These are phyloP conservation scores for Hermetia illucens DNA, from an alignment of 1,140 invertebrate genomes.

Conservation along the genomic window DNA sequence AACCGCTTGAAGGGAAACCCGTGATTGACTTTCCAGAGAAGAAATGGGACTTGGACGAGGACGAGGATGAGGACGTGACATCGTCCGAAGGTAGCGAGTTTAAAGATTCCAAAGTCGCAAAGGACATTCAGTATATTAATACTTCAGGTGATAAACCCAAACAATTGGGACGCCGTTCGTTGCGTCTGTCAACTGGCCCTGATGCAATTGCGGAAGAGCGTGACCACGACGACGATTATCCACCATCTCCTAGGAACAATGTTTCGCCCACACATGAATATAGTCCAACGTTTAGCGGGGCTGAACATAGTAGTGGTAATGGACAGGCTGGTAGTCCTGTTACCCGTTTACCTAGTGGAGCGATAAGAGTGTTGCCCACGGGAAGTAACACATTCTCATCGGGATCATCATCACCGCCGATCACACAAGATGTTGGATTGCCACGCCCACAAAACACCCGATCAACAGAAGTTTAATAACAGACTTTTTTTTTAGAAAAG, in stretches of 20 bases:
- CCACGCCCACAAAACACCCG: constrained; percentile 19
- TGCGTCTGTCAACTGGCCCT: constrained; percentile 30
- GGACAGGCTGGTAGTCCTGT: constrained; percentile 9
- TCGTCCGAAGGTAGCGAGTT: constrained; percentile 41
- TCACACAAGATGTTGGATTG: constrained; percentile 24
- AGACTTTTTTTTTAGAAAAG: background rate
- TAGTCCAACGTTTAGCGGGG: constrained; percentile 27
- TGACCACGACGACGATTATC: constrained; percentile 24
- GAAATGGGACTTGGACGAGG: constrained; percentile 57
- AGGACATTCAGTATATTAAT: constrained; percentile 40
- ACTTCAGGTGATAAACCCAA: constrained; percentile 27
- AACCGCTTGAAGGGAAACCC: constrained; percentile 61
- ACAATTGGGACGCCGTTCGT: constrained; percentile 36
- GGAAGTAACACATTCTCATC: constrained; percentile 3
- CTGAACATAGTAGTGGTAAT: constrained; percentile 20
- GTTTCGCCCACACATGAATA: constrained; percentile 23
- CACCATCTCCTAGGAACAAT: constrained; percentile 26
- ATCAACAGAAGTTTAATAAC: constrained; percentile 29
- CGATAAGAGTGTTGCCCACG: constrained; percentile 21
- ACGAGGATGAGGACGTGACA: constrained; percentile 41
- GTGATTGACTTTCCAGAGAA: constrained; percentile 65
- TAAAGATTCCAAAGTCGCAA: constrained; percentile 38
- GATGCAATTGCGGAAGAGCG: constrained; percentile 28
- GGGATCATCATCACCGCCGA: constrained; percentile 4
- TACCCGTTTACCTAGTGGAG: constrained; percentile 18